Evolutionary conservation across 2,888 invertebrate genomes (phyloP).

Genomic region (Leptinotarsa juncta): DNA sequence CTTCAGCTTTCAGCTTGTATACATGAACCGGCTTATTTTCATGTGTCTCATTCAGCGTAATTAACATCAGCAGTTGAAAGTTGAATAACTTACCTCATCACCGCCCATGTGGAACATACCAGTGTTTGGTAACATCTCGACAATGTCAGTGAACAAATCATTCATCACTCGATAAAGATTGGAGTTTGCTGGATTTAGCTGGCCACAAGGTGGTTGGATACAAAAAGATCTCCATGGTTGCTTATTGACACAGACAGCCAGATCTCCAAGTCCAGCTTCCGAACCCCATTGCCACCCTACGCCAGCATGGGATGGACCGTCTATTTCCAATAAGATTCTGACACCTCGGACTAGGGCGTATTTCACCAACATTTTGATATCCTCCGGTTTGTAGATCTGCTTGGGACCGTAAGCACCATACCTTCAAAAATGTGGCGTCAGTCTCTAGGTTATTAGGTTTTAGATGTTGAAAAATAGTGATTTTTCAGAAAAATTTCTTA

Average conservation of each 20-base stretch:
- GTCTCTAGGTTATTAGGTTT: too few species aligned
- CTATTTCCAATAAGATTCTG: slow-evolving; percentile 87
- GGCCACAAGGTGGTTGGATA: slow-evolving; percentile 87
- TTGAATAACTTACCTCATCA: slow-evolving; percentile 74
- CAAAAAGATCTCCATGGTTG: slow-evolving; percentile 80
- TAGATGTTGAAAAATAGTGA: too few species aligned
- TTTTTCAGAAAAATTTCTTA: too few species aligned
- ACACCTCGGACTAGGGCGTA: slow-evolving; percentile 86
- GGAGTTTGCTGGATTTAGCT: slow-evolving; percentile 82
- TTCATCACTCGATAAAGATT: slow-evolving; percentile 76
- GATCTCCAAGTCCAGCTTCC: slow-evolving; percentile 70
- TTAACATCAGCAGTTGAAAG: too few species aligned
- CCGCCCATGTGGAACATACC: slow-evolving; percentile 85
- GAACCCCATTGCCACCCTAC: slow-evolving; percentile 89
- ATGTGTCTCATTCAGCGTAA: too few species aligned
- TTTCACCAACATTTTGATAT: slow-evolving; percentile 75
- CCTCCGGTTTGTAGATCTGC: slow-evolving; percentile 76
- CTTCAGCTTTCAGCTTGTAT: too few species aligned
- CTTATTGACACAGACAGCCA: slow-evolving; percentile 75
- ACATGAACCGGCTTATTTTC: too few species aligned
- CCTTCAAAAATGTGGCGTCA: slow-evolving; percentile 62
- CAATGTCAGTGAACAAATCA: slow-evolving; percentile 77
- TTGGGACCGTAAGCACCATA: slow-evolving; percentile 79
- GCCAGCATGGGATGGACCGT: slow-evolving; percentile 88
- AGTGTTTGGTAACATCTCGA: slow-evolving; percentile 70